Percentiles rank a stretch among this genome's conserved stretches.
Conservation (phyloP, 2,888 invertebrate species). For the Platerodrilus igneus region DNA sequence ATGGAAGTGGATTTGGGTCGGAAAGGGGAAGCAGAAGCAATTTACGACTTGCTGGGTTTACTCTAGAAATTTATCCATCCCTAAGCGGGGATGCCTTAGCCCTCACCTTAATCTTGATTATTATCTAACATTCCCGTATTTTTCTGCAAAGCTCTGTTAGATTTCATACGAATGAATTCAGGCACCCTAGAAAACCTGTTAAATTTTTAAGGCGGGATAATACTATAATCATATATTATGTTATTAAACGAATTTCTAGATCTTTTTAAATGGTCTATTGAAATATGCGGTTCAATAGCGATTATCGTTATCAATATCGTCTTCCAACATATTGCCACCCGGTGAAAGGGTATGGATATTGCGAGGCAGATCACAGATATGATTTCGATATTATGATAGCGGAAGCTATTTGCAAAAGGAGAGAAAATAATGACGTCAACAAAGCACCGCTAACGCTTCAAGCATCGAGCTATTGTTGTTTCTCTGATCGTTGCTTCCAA, state of each 20-base stretch:
- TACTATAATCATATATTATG: too few relatives aligned
- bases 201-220: too few relatives aligned
- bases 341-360: slow-evolving; percentile 38
- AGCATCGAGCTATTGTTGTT: slow-evolving; percentile 24
- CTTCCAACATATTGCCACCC: slow-evolving; percentile 30
- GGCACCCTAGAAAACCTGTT: too few relatives aligned
- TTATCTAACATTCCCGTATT: slow-evolving; percentile 36
- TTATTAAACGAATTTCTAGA: too few relatives aligned
- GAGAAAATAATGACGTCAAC: slow-evolving; percentile 38
- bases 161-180: too few relatives aligned
- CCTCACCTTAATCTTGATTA: slow-evolving; percentile 45
- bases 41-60: slow-evolving; percentile 44
- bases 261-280: too few relatives aligned
- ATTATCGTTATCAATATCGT: slow-evolving; percentile 23
- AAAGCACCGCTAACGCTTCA: slow-evolving; percentile 23
- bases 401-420: slow-evolving; percentile 37
- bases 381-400: slow-evolving; percentile 38
- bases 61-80: slow-evolving; percentile 41
- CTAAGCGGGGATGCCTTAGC: slow-evolving; percentile 34
- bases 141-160: too few relatives aligned
- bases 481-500: slow-evolving; percentile 19
- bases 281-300: slow-evolving; percentile 24
- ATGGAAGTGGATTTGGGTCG: slow-evolving; percentile 40
- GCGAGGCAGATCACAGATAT: slow-evolving; percentile 38
- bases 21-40: slow-evolving; percentile 36